phyloP scores from a whole-genome alignment of 2,797 vertebrate genomes.

The Pseudochaenichthys georgianus region DNA sequence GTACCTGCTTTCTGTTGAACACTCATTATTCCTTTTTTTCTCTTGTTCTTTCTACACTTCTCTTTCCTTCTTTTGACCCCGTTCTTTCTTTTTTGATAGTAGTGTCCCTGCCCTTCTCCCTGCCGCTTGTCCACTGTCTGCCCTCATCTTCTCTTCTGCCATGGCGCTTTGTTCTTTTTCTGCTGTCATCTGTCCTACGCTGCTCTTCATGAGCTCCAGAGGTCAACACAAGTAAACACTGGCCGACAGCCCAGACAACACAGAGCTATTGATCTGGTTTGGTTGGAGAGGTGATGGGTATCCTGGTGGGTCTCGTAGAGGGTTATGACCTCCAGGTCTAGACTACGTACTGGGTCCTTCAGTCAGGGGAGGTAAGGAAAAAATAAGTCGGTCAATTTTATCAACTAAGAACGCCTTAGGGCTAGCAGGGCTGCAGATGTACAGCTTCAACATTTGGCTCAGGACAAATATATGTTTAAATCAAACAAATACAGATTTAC shows the following conservation, averaged over 20 bases:
- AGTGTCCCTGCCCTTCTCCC: conserved; percentile 49
- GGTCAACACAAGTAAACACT: conserved; percentile 74
- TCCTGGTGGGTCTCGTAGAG: conserved; percentile 57
- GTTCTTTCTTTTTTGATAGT: conserved; percentile 58
- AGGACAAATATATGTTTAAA: not conserved
- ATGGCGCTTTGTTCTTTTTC: conserved; percentile 49
- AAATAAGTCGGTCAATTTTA: conserved; percentile 37
- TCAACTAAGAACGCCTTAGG: conserved; percentile 22
- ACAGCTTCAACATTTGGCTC: conserved; percentile 12
- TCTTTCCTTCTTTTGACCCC: conserved; percentile 43
- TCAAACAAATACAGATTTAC: not conserved
- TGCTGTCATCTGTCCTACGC: conserved; percentile 58
- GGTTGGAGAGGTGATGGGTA: conserved; percentile 60
- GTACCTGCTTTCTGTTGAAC: conserved; percentile 40
- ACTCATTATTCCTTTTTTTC: conserved; percentile 49
- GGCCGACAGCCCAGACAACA: conserved; percentile 66
- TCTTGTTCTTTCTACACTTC: conserved; percentile 26
- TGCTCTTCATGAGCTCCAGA: conserved; percentile 61
- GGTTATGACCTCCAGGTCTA: conserved; percentile 63
- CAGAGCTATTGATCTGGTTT: conserved; percentile 73
- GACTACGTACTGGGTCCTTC: conserved; percentile 41
- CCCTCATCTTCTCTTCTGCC: conserved; percentile 51
- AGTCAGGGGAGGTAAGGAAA: conserved; percentile 30
- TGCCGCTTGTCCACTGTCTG: conserved; percentile 49
- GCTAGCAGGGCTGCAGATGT: conserved; percentile 26